Conservation (phyloP, 2,113 vertebrate genomes). For the Paradoxurus hermaphroditus region DNA sequence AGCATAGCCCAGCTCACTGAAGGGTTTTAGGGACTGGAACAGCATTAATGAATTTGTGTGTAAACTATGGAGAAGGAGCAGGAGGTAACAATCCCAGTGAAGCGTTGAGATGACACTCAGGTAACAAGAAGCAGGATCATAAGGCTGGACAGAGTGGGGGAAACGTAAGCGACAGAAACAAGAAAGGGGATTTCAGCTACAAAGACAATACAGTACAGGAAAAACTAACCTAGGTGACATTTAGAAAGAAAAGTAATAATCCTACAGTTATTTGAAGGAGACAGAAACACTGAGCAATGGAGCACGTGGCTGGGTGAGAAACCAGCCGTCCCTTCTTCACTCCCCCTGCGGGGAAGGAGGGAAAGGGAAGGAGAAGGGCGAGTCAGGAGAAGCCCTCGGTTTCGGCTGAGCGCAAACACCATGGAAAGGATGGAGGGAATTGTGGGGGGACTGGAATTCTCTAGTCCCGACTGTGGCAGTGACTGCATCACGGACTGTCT, state of each 20-base stretch:
- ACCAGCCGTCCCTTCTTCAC: neutral
- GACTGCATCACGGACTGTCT: too few species aligned
- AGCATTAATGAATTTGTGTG: neutral
- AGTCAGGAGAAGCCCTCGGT: neutral
- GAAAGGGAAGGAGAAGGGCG: neutral
- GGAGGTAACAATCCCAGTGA: neutral
- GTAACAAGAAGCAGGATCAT: neutral
- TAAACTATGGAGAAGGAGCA: neutral
- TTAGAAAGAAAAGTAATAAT: neutral
- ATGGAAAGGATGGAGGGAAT: neutral
- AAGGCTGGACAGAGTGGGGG: neutral
- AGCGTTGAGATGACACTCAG: neutral
- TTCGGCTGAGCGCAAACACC: neutral
- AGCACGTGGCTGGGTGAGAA: neutral
- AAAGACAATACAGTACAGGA: neutral
- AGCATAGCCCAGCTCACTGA: neutral
- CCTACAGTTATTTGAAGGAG: neutral
- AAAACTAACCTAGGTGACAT: neutral
- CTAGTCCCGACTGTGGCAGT: neutral
- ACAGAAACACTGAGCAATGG: neutral
- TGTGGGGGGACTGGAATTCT: neutral
- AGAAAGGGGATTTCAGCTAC: neutral
- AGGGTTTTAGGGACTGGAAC: neutral
- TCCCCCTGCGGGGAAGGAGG: neutral
- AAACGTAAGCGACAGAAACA: neutral